Percentiles rank a stretch among this genome's conserved stretches.
Conservation (phyloP, 1,140 invertebrate genomes). For the Zaprionus vittiger region DNA sequence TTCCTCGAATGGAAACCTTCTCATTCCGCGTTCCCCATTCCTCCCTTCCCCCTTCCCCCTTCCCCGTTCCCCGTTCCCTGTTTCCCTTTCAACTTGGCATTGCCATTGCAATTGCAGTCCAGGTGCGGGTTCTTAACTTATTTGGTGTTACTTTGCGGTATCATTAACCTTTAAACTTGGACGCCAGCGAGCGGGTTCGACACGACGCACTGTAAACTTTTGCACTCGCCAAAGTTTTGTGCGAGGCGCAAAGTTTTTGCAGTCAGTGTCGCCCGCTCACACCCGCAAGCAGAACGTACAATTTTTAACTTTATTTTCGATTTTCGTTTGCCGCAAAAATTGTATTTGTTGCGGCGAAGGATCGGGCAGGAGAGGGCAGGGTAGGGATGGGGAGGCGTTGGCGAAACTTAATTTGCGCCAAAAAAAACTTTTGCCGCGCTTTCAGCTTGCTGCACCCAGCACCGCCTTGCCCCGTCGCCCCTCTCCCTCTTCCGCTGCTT, state of each 20-base stretch:
- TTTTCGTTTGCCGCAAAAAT: conserved; percentile 82
- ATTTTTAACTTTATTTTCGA: conserved; percentile 82
- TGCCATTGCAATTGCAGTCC: conserved; percentile 6
- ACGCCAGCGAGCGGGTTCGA: conserved; percentile 48
- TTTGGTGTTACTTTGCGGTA: conserved; percentile 77
- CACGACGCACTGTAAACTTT: conserved; percentile 74
- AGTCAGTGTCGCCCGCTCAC: conserved; percentile 42
- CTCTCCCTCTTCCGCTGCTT: neutral
- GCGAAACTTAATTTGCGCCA: conserved; percentile 79
- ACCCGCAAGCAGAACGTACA: conserved; percentile 57
- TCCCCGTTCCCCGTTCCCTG: neutral
- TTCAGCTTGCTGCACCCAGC: neutral
- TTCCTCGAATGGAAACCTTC: neutral
- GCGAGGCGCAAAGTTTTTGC: conserved; percentile 56
- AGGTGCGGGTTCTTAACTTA: conserved; percentile 64
- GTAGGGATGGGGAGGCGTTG: neutral
- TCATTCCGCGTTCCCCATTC: neutral
- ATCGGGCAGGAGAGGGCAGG: neutral
- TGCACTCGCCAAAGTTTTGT: conserved; percentile 70
- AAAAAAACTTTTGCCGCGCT: conserved; percentile 50
- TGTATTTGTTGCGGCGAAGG: conserved; percentile 65
- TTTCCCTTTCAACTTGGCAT: neutral
- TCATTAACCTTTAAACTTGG: conserved; percentile 82
- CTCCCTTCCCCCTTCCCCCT: neutral
- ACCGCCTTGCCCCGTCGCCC: neutral